These are phyloP conservation scores for Drosophila nr. fundita DNA, from an alignment of 2,888 invertebrate genomes.

Conservation along the genomic window DNA sequence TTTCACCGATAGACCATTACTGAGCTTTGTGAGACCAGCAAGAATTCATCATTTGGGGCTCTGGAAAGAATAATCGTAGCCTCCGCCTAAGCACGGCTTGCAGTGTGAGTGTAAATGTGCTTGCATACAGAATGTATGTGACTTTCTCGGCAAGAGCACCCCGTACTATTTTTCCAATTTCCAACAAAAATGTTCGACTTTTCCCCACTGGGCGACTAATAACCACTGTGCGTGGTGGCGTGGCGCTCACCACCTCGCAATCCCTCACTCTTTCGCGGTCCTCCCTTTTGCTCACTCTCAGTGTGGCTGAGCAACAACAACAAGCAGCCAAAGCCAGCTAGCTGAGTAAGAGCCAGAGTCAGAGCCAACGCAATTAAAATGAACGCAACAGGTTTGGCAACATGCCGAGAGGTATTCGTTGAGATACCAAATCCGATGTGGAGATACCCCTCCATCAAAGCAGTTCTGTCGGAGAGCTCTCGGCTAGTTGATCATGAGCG, in stretches of 20 bases:
- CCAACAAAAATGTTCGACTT: background rate
- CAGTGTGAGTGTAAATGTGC: background rate
- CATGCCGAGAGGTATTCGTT: constrained; percentile 46
- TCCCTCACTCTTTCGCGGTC: constrained; percentile 8
- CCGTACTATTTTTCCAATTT: background rate
- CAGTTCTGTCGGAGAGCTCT: constrained; percentile 12
- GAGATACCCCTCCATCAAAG: constrained; percentile 20
- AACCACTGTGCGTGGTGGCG: constrained; percentile 9
- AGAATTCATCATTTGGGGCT: background rate
- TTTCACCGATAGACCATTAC: background rate
- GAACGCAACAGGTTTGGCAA: constrained; percentile 65
- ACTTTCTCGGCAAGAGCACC: background rate
- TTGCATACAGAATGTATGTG: background rate
- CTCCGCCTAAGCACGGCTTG: background rate
- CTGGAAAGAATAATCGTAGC: background rate
- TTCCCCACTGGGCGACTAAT: background rate
- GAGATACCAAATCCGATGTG: constrained; percentile 30
- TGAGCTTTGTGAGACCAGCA: background rate
- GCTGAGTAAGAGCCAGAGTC: constrained; percentile 8
- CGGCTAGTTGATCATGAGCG: constrained; percentile 32
- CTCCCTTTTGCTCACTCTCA: constrained; percentile 9
- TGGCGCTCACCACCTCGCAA: background rate
- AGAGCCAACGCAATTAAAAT: constrained; percentile 42
- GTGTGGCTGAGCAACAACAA: constrained; percentile 5
- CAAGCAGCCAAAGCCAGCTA: constrained; percentile 11